Conservation (phyloP, 2,888 invertebrate species). For the Mycalesis mineus region DNA sequence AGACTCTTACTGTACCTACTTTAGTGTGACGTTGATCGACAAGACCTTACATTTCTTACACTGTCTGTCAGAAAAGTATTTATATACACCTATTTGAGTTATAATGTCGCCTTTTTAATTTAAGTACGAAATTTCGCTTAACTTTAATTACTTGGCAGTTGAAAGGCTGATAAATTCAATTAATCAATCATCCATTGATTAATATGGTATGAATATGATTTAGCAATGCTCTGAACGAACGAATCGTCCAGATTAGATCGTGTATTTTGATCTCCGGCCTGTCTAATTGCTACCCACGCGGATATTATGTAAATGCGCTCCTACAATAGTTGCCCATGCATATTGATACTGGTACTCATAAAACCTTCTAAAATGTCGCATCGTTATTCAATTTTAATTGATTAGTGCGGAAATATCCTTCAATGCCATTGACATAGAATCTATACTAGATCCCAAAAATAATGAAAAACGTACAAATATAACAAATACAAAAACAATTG, state of each 20-base stretch:
- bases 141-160: no score
- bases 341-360: conserved; percentile 21
- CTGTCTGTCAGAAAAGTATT: no score
- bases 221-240: background rate
- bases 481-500: no score
- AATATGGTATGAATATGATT: background rate
- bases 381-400: conserved; percentile 22
- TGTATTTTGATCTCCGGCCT: background rate
- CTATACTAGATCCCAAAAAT: no score
- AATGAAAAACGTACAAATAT: no score
- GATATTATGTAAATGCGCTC: conserved; percentile 14
- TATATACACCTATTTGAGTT: no score
- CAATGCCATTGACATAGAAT: conserved; percentile 4
- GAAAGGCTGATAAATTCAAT: background rate
- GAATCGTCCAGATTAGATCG: background rate
- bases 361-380: conserved; percentile 28
- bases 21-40: no score
- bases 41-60: no score
- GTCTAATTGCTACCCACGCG: background rate
- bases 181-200: background rate
- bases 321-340: conserved; percentile 22
- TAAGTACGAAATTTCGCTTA: no score
- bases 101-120: no score
- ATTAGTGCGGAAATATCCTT: conserved; percentile 24
- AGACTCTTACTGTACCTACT: no score